phyloP scores from a whole-genome alignment of 37 sponge, comb jelly and placozoan species.

The Petrosia ficiformis region DNA sequence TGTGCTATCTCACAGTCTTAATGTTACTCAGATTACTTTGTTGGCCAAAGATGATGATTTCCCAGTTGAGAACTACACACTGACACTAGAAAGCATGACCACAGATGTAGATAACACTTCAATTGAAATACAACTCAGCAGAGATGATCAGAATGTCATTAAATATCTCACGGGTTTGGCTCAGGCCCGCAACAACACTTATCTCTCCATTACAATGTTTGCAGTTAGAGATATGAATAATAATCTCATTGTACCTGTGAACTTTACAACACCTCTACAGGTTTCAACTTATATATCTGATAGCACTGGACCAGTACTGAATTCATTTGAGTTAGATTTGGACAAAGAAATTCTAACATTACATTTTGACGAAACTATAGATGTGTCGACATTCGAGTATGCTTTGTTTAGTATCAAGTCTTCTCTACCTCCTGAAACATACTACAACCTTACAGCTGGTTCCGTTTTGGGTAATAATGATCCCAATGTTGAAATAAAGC shows the following conservation, averaged over 20 bases:
- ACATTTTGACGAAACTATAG: constrained; percentile 82
- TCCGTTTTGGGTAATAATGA: constrained; percentile 28
- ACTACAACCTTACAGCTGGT: constrained; percentile 45
- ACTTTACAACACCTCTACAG: constrained; percentile 13
- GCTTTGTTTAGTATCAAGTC: constrained; percentile 19
- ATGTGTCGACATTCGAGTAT: constrained; percentile 49
- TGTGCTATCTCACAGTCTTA: constrained; percentile 57
- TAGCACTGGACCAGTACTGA: constrained; percentile 47
- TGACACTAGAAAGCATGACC: constrained; percentile 27
- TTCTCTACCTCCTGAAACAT: neutral
- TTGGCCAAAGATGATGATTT: constrained; percentile 13
- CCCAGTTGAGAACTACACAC: constrained; percentile 14
- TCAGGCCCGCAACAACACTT: constrained; percentile 47
- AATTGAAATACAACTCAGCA: constrained; percentile 46
- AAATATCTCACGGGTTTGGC: constrained; percentile 72
- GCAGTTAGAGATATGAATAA: constrained; percentile 60
- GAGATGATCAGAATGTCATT: constrained; percentile 71
- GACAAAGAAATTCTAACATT: constrained; percentile 57
- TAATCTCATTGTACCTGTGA: constrained; percentile 53
- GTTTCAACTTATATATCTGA: constrained; percentile 61
- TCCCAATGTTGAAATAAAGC: constrained; percentile 39
- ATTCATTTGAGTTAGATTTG: constrained; percentile 70
- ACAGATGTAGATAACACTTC: constrained; percentile 40
- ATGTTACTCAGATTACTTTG: constrained; percentile 65
- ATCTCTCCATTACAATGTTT: constrained; percentile 29